Evolutionary conservation across 1,140 invertebrate genomes (phyloP).

Genomic region (Ctenoplectra terminalis): DNA sequence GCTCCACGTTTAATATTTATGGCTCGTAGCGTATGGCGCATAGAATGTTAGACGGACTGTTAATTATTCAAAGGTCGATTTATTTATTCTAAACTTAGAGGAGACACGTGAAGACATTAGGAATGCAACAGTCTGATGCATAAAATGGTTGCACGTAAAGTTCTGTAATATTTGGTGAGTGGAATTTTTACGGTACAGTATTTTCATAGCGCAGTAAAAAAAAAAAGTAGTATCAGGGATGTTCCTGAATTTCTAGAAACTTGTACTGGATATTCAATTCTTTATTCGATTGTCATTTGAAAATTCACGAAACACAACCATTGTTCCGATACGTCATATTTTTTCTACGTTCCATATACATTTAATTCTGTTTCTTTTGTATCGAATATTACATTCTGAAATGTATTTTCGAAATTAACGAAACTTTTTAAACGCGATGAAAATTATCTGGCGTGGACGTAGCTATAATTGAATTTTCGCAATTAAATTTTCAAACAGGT

Average conservation of each 20-base stretch:
- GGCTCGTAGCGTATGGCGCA: too few relatives aligned
- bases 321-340: too few relatives aligned
- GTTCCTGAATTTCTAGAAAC: background rate
- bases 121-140: too few relatives aligned
- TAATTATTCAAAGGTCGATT: background rate
- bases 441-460: too few relatives aligned
- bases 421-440: too few relatives aligned
- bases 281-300: background rate
- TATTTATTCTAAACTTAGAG: background rate
- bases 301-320: background rate
- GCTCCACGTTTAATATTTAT: background rate
- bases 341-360: background rate
- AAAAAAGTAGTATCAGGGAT: background rate
- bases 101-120: background rate
- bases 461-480: too few relatives aligned
- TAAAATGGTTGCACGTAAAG: background rate
- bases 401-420: too few relatives aligned
- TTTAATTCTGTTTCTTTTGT: background rate
- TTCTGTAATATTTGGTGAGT: background rate
- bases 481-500: too few relatives aligned
- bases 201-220: conserved; percentile 14
- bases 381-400: too few relatives aligned
- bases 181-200: conserved; percentile 12
- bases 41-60: too few relatives aligned
- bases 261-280: background rate